A percentile compares a stretch with the other conserved stretches of the same genome.
phyloP scores from a whole-genome alignment of 2,797 vertebrate species.

The Trachurus trachurus region DNA sequence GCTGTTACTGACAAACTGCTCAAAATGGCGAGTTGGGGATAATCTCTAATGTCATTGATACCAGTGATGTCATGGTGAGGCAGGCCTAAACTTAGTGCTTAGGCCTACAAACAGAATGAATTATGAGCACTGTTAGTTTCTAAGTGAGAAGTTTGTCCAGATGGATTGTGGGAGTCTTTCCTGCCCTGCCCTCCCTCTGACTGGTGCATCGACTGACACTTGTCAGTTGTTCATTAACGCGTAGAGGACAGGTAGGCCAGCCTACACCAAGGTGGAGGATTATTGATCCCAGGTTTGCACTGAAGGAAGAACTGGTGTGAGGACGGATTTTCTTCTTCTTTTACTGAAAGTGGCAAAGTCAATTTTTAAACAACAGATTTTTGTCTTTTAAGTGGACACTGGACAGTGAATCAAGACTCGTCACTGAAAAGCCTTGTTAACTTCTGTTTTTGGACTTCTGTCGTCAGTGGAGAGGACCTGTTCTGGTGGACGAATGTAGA shows the following conservation, averaged over 20 bases:
- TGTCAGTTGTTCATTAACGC: slow-evolving; percentile 86
- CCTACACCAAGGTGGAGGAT: slow-evolving; percentile 42
- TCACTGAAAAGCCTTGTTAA: slow-evolving; percentile 16
- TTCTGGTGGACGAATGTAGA: slow-evolving; percentile 24
- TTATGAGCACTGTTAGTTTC: slow-evolving; percentile 16
- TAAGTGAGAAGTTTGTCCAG: slow-evolving; percentile 23
- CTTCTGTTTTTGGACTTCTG: slow-evolving; percentile 37
- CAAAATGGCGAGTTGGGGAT: not conserved
- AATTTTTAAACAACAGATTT: not conserved
- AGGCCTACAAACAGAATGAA: slow-evolving; percentile 31
- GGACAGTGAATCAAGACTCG: slow-evolving; percentile 12
- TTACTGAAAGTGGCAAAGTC: not conserved
- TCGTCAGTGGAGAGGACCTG: slow-evolving; percentile 7
- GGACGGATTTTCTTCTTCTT: not conserved
- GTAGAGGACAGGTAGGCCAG: slow-evolving; percentile 52
- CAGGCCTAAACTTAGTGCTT: slow-evolving; percentile 20
- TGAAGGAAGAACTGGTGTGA: slow-evolving; percentile 11
- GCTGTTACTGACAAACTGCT: not conserved
- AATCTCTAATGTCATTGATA: not conserved
- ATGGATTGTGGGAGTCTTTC: slow-evolving; percentile 57
- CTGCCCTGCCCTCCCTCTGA: slow-evolving; percentile 36
- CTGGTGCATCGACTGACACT: slow-evolving; percentile 41
- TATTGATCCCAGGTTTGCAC: slow-evolving; percentile 49
- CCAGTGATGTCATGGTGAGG: not conserved
- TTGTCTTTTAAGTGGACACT: slow-evolving; percentile 23